A percentile compares a stretch with the other conserved stretches of the same genome.
These are phyloP conservation scores for Mus pahari DNA, from an alignment of 2,113 vertebrate genomes.

Conservation along the genomic window DNA sequence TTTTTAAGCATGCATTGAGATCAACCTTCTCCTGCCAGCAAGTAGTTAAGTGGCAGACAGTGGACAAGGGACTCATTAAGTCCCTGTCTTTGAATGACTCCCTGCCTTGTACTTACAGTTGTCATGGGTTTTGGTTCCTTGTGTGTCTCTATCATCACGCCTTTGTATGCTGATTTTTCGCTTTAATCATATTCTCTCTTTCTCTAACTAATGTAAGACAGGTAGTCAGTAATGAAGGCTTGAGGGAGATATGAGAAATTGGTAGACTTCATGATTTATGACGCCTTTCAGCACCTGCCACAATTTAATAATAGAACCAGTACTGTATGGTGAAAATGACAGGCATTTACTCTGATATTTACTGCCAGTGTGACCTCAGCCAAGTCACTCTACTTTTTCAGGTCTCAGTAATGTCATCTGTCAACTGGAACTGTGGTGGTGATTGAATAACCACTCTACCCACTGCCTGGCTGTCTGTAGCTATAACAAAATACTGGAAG, in stretches of 20 bases:
- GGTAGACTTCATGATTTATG: not conserved
- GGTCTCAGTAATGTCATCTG: not conserved
- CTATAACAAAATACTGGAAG: not conserved
- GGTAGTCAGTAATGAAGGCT: not conserved
- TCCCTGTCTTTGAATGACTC: not conserved
- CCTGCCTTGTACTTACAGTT: not conserved
- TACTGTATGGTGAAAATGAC: not conserved
- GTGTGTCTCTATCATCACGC: not conserved
- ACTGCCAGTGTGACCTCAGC: no score
- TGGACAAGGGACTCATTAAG: rapidly evolving
- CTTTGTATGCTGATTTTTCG: rapidly evolving
- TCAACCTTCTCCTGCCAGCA: not conserved
- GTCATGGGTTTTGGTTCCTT: not conserved
- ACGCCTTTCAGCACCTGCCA: not conserved
- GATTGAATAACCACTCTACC: not conserved
- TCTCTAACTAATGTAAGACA: not conserved
- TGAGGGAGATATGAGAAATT: not conserved
- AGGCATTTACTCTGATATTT: not conserved
- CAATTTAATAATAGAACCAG: not conserved
- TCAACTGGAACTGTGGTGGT: not conserved
- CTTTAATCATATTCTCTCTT: not conserved
- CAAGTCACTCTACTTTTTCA: not conserved
- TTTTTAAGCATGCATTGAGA: not conserved
- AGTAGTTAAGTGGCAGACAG: not conserved
- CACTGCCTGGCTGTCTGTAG: not conserved